Conservation (phyloP, 30 jellyfish, hydroid and myxozoan species). For the Aurelia coerulea region DNA sequence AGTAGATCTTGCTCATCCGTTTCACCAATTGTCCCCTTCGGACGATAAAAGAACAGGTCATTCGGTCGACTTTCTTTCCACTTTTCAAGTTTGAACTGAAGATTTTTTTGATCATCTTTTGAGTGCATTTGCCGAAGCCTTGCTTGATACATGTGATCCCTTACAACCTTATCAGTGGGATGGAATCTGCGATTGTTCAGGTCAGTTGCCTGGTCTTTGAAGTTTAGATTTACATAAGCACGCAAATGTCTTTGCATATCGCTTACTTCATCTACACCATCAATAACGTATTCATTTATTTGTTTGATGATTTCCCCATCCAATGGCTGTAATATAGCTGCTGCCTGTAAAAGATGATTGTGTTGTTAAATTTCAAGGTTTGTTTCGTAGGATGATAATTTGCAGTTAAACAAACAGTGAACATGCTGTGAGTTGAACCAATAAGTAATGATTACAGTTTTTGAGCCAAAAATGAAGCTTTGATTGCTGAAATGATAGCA, state of each 20-base stretch:
- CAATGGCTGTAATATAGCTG: conserved; percentile 47
- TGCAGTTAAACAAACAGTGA: too few species aligned
- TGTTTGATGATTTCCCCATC: conserved; percentile 15
- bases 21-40: too few species aligned
- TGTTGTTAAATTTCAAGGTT: neutral
- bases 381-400: too few species aligned
- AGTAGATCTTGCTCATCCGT: neutral
- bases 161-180: conserved; percentile 10
- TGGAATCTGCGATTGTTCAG: conserved; percentile 11
- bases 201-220: conserved; percentile 15
- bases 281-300: conserved; percentile 8
- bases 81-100: too few species aligned
- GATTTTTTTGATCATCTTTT: too few species aligned
- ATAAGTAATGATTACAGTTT: too few species aligned
- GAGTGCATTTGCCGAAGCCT: too few species aligned
- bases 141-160: conserved; percentile 25
- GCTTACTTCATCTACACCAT: conserved; percentile 28
- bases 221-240: conserved; percentile 8
- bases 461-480: too few species aligned
- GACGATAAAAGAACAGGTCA: too few species aligned
- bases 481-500: too few species aligned
- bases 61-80: too few species aligned
- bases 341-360: conserved; percentile 18
- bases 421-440: too few species aligned
- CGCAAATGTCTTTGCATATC: conserved; percentile 36